Evolutionary conservation across 2,888 invertebrate genomes (phyloP), one percentile per base, ranked within the genome.

Genomic region (Andrena marginata): DNA sequence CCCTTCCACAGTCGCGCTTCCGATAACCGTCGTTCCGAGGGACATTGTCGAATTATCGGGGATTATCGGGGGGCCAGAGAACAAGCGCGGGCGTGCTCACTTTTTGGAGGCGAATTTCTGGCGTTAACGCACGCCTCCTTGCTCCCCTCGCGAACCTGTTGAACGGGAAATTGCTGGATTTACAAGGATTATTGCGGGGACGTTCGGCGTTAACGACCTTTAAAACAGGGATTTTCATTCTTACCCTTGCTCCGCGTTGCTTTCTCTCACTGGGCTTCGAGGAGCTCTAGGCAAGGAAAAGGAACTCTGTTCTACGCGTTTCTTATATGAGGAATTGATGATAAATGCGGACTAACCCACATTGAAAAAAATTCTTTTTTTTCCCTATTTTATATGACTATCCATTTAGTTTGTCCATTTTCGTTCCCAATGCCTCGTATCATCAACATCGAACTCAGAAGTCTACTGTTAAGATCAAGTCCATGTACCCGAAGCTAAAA

Each of bases 121-220:
- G 23, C 13, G 23, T 56, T 56, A 56, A 56, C 10, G 23, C 56
- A 23, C 10, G 4, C 26, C 20, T 56, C 23, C n/a, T 20, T 51
- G 51, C 23, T 56, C 23, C 23, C 10, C 20, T 20, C 20, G 20
- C 56, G 59, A 59, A 70, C 70, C 70, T 60, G 70, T 70, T 70
- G 70, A 56, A 70, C 70, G 10, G 59, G 29, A 70, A 70, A 70
- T 70, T 59, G 48, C 59, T 59, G 70, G 70, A 70, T 70, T 70
- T 70, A 29, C 70, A 59, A 48, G 70, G 59, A 70, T 70, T 70
- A 70, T 70, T 70, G 70, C 29, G n/a, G 48, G 10, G 29, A 59
- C 56, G 35, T 6, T 20, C 56, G 23, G 35, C n/a, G 69, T 69
- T 69, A 69, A 69, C 69, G 56, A 29, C 26, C 33, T n/a, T 42